Evolutionary conservation across 2,888 invertebrate genomes (phyloP).

Genomic region (Pedicia rivosa): DNA sequence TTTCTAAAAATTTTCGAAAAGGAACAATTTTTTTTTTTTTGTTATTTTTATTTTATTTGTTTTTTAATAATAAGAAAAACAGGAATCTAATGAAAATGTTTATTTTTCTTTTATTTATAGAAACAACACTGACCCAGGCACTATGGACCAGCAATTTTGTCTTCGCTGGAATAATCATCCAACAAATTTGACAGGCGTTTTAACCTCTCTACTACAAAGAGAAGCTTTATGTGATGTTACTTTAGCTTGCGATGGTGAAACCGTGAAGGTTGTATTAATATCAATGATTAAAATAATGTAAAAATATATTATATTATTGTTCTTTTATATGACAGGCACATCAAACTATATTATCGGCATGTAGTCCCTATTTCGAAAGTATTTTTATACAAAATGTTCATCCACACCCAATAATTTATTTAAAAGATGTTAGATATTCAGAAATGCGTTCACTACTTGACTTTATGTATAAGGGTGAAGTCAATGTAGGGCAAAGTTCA

Average conservation of each 20-base stretch:
- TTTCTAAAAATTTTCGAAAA: too few relatives aligned
- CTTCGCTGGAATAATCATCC: constrained; percentile 92
- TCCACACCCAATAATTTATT: constrained; percentile 83
- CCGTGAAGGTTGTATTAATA: constrained; percentile 45
- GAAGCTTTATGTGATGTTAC: constrained; percentile 88
- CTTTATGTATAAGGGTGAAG: constrained; percentile 87
- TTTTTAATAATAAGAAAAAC: neutral
- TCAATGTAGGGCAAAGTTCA: constrained; percentile 82
- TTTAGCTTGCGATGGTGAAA: constrained; percentile 79
- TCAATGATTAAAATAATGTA: neutral
- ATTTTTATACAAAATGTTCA: constrained; percentile 78
- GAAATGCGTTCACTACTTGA: constrained; percentile 81
- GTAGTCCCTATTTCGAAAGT: constrained; percentile 87
- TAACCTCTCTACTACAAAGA: constrained; percentile 70
- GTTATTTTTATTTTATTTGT: neutral
- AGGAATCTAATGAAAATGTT: neutral
- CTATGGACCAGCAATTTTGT: constrained; percentile 69
- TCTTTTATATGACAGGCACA: constrained; percentile 49
- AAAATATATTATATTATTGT: constrained; percentile 5
- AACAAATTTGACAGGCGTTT: constrained; percentile 77
- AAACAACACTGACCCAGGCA: constrained; percentile 34
- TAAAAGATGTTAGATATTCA: constrained; percentile 79
- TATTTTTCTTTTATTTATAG: constrained; percentile 15
- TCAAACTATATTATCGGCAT: constrained; percentile 84
- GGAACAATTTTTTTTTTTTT: too few relatives aligned